Base-by-base conservation (phyloP, 2,888 invertebrate genomes). In the Tribolium freemani region DNA sequence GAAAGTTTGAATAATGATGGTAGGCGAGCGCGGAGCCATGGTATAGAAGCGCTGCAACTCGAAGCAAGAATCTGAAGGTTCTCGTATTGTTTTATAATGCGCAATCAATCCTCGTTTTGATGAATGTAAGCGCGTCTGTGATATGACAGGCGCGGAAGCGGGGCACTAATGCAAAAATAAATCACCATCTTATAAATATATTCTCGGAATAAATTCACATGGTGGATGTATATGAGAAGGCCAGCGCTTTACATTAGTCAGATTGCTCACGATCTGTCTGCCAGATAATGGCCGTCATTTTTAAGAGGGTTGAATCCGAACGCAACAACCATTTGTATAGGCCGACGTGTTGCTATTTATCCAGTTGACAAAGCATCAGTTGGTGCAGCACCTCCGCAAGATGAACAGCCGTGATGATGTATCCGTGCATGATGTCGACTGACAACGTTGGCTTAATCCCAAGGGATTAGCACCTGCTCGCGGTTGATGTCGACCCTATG, bases 241-340 rank as follows among this genome's bases (percentile, higher is more conserved):
- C 70, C 77, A 74, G 79, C 76, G 77, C 80, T 83, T 80, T 83
- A 78, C 86, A 86, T 86, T 85, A 85, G 85, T 85, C 84, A 84
- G 84, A 85, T 86, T 85, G 85, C 84, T 83, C 82, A 83, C 81
- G 81, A 83, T 83, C 83, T 84, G 84, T 85, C 85, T 84, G 75
- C 78, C 76, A 79, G 82, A 85, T 85, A 85, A 85, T 86, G 82
- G 86, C 80, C 80, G 82, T 84, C 85, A 86, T 86, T 85, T 86
- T 86, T 85, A 86, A 85, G 84, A 82, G 83, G 83, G 84, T 78
- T 80, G 81, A 82, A 82, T 82, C 81, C 81, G 80, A 82, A 83
- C 82, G 80, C 83, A 78, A 75, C 78, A 73, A 81, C 82, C 83
- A 84, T 84, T 85, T 84, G 84, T 84, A 83, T 80, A 74, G 78